A percentile compares a stretch with the other conserved stretches of the same genome.
phyloP scores from a whole-genome alignment of 2,888 invertebrate genomes.

The Corythucha ciliata region DNA sequence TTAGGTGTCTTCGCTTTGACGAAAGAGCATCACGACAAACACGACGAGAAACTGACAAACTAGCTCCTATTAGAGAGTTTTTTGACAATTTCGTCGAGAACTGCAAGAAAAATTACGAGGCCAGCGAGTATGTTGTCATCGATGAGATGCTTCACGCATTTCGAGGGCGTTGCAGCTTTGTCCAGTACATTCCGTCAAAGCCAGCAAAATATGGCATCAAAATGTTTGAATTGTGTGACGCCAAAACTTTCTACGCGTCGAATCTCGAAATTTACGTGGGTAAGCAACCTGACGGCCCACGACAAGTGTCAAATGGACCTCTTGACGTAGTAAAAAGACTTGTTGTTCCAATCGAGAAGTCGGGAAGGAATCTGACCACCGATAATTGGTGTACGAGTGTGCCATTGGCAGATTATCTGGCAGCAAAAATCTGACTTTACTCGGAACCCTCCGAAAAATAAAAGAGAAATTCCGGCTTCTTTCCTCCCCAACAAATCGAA shows the following conservation, averaged over 20 bases:
- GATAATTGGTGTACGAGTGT: slow-evolving; percentile 38
- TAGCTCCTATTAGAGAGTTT: slow-evolving; percentile 22
- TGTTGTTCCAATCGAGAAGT: slow-evolving; percentile 35
- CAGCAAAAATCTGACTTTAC: slow-evolving; percentile 29
- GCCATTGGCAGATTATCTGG: slow-evolving; percentile 33
- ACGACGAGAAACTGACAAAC: slow-evolving; percentile 15
- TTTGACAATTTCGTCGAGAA: slow-evolving; percentile 15
- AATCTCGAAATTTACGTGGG: slow-evolving; percentile 29
- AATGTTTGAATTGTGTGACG: slow-evolving; percentile 20
- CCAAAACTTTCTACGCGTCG: slow-evolving; percentile 15
- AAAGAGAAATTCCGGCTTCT: slow-evolving; percentile 29
- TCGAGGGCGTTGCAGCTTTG: slow-evolving; percentile 14
- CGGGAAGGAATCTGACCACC: slow-evolving; percentile 34
- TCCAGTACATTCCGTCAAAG: slow-evolving; percentile 21
- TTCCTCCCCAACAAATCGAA: too few species aligned
- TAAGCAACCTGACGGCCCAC: slow-evolving; percentile 36
- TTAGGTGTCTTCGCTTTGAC: slow-evolving; percentile 22
- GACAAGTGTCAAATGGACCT: slow-evolving; percentile 35
- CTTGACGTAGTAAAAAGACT: slow-evolving; percentile 35
- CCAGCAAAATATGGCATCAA: slow-evolving; percentile 25
- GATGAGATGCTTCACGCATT: slow-evolving; percentile 27
- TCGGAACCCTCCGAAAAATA: slow-evolving; percentile 33
- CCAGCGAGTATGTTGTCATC: slow-evolving; percentile 20
- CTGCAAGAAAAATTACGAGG: slow-evolving; percentile 13
- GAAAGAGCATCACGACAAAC: slow-evolving; percentile 15